Evolutionary conservation across 2,888 invertebrate genomes (phyloP).

Genomic region (Agriotes lineatus): DNA sequence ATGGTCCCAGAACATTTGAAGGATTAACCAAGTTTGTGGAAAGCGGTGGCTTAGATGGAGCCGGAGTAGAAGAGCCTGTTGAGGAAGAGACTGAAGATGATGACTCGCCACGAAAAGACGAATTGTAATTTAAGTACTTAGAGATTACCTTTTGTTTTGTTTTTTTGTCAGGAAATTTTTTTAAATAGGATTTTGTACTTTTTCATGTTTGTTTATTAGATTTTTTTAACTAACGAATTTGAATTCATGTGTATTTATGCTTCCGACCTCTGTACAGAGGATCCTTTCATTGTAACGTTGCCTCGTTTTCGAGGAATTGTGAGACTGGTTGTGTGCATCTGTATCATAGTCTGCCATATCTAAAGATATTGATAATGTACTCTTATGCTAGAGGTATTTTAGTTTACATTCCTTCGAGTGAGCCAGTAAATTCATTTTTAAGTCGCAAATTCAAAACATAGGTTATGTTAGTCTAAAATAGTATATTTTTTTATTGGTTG

Average conservation of each 20-base stretch:
- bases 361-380: slow-evolving; percentile 24
- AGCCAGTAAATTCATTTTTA: slow-evolving; percentile 20
- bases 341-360: slow-evolving; percentile 31
- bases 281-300: slow-evolving; percentile 20
- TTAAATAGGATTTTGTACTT: slow-evolving; percentile 36
- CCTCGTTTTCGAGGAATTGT: slow-evolving; percentile 52
- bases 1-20: slow-evolving; percentile 94
- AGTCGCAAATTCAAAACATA: not conserved
- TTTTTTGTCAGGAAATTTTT: not conserved
- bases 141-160: slow-evolving; percentile 20
- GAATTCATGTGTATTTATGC: slow-evolving; percentile 34
- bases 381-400: slow-evolving; percentile 14
- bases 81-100: slow-evolving; percentile 80
- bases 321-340: slow-evolving; percentile 57
- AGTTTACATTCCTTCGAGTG: slow-evolving; percentile 24
- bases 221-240: slow-evolving; percentile 26
- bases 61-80: slow-evolving; percentile 74
- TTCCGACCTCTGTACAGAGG: slow-evolving; percentile 32
- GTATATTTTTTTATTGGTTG: slow-evolving; percentile 16
- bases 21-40: slow-evolving; percentile 95
- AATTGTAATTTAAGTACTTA: slow-evolving; percentile 73
- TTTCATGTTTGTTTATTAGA: slow-evolving; percentile 8
- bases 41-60: slow-evolving; percentile 85
- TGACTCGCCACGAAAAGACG: slow-evolving; percentile 80
- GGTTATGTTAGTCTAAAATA: not conserved